These are phyloP conservation scores for Drosophila teissieri DNA, from an alignment of 1,140 invertebrate genomes.

Conservation along the genomic window DNA sequence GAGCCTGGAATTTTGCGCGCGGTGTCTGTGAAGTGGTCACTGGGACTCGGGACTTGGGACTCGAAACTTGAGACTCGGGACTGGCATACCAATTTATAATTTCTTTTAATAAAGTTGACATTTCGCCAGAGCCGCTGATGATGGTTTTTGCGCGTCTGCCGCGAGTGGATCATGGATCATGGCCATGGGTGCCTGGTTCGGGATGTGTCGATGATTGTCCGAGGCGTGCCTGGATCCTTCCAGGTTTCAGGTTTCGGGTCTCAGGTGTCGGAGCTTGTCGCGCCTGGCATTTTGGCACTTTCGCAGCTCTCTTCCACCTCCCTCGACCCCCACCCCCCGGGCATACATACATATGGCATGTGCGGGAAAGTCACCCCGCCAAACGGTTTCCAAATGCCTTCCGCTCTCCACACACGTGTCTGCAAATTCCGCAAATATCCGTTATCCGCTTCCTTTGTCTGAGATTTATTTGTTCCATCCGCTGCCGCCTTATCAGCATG, in stretches of 20 bases:
- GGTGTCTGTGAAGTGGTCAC: constrained; percentile 69
- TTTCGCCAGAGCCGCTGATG: constrained; percentile 52
- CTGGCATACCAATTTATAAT: constrained; percentile 83
- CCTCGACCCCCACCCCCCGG: background rate
- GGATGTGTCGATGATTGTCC: constrained; percentile 30
- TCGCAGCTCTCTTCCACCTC: constrained; percentile 10
- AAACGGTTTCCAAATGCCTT: constrained; percentile 61
- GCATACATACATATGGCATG: constrained; percentile 15
- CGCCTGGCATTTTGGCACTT: constrained; percentile 81
- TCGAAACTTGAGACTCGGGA: constrained; percentile 40
- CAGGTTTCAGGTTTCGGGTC: constrained; percentile 39
- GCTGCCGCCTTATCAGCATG: constrained; percentile 56
- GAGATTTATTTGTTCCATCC: constrained; percentile 71
- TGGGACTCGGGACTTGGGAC: constrained; percentile 18
- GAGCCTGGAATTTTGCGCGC: constrained; percentile 82
- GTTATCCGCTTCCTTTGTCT: constrained; percentile 78
- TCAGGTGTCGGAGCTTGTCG: constrained; percentile 76
- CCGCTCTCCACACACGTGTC: constrained; percentile 73
- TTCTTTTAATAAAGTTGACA: constrained; percentile 83
- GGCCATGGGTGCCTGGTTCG: constrained; percentile 18
- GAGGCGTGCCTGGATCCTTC: constrained; percentile 12
- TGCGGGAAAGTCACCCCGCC: constrained; percentile 63
- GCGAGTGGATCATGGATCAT: constrained; percentile 73
- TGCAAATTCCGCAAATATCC: constrained; percentile 80
- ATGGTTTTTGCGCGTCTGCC: constrained; percentile 58